These are phyloP conservation scores for Kryptolebias marmoratus DNA, from an alignment of 2,113 vertebrate genomes.

Conservation along the genomic window DNA sequence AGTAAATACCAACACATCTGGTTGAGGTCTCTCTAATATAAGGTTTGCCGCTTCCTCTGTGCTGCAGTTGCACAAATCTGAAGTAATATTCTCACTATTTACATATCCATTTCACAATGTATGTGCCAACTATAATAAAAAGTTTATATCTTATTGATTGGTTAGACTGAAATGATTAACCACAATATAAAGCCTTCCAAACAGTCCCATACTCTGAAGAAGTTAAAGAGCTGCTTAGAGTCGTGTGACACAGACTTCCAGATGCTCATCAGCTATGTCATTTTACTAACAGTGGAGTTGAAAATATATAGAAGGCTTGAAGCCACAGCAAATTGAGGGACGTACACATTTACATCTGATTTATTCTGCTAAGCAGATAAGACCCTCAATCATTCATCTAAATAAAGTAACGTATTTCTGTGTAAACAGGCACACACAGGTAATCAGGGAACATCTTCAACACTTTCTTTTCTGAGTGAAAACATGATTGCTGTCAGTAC, in stretches of 20 bases:
- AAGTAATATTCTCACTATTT: background rate
- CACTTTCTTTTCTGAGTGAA: background rate
- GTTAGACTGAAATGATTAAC: background rate
- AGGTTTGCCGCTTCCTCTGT: background rate
- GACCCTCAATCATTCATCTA: background rate
- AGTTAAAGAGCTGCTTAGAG: background rate
- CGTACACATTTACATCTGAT: background rate
- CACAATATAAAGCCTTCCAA: background rate
- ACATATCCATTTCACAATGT: background rate
- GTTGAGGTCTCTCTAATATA: background rate
- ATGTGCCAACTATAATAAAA: background rate
- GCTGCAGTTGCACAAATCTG: no score
- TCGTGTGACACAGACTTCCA: background rate
- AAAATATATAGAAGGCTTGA: background rate
- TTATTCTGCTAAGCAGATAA: background rate
- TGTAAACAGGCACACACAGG: no score
- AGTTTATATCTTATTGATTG: background rate
- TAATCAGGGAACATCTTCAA: background rate
- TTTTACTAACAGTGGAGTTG: background rate
- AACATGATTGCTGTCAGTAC: background rate
- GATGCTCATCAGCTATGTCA: slow-evolving; percentile 21
- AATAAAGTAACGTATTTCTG: background rate
- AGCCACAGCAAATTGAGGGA: background rate
- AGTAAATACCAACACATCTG: background rate
- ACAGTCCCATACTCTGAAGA: background rate